Conservation (phyloP, 2,888 invertebrate species). For the Desoria tigrina region DNA sequence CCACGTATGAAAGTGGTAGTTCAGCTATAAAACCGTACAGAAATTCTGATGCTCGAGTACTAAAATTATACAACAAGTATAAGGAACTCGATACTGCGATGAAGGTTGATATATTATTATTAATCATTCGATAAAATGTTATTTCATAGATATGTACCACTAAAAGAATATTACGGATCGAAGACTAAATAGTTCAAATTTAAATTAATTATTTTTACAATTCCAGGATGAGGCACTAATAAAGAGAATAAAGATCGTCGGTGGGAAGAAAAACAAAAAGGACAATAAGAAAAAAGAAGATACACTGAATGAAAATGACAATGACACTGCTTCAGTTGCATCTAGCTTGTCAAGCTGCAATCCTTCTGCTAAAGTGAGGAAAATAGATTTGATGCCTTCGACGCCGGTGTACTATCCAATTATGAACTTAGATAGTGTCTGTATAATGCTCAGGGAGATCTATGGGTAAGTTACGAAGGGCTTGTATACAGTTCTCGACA, state of each 20-base stretch:
- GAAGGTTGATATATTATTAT: too few relatives aligned
- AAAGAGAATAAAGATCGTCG: constrained; percentile 30
- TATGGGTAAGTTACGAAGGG: constrained; percentile 38
- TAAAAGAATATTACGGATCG: too few relatives aligned
- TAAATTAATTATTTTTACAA: not conserved
- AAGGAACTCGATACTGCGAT: too few relatives aligned
- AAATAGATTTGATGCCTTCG: constrained; percentile 28
- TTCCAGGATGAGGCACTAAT: too few relatives aligned
- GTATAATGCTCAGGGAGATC: constrained; percentile 25
- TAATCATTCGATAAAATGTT: too few relatives aligned
- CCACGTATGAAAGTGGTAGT: too few relatives aligned
- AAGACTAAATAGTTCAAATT: too few relatives aligned
- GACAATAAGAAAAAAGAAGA: constrained; percentile 20
- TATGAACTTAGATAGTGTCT: constrained; percentile 38
- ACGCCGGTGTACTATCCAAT: constrained; percentile 28
- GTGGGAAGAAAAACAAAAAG: constrained; percentile 23
- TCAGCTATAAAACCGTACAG: too few relatives aligned
- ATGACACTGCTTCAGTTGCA: constrained; percentile 20
- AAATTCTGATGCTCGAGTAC: too few relatives aligned
- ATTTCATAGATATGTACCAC: too few relatives aligned
- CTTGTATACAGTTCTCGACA: not conserved
- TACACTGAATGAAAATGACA: constrained; percentile 18
- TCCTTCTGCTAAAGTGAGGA: constrained; percentile 22
- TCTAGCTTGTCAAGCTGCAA: constrained; percentile 13
- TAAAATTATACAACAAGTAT: too few relatives aligned